Base-by-base conservation (phyloP, 2,888 invertebrate genomes). In the Halictus quadricinctus region DNA sequence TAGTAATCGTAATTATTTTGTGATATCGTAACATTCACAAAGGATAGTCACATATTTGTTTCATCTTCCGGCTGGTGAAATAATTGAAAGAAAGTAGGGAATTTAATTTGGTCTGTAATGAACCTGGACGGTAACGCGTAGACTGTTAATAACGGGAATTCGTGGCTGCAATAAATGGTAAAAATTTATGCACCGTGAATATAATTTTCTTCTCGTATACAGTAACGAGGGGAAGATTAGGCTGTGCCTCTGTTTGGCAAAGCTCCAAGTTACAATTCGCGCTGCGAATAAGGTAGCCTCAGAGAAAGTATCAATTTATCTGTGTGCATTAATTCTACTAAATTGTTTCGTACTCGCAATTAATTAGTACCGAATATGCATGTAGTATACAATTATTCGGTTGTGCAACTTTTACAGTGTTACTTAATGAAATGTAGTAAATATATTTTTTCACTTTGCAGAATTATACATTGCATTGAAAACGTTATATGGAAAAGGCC, bases 211-310 rank as follows among this genome's bases (percentile, higher is more conserved):
- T 58, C 58, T n/a, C n/a, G 58, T 58, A 10, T 58, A 60, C 36
- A 75, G 36, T 70, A 83, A 83, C 43, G 83, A 69, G 54, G 66
- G 48, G 36, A 69, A 74, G 72, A 83, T 85, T 76, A 83, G 76
- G 58, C 41, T 36, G 58, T 25, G 74, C 21, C 50, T 73, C 54
- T 21, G 36, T 25, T 58, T 84, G 84, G 80, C 77, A n/a, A 25
- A 69, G 64, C 73, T 70, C 80, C 77, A 85, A 64, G 13, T 77
- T 69, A 58, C 41, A 70, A 58, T 70, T 73, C 7, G 41, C 74
- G 29, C 21, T 0, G 74, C 4, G 48, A 72, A 72, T 80, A 77
- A 80, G 72, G 72, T 75, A 58, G 48, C 74, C 72, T 43, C 70
- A 75, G 75, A 75, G 75, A 77, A 83, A 58, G 70, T 70, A 75